Conservation (phyloP, 2,888 invertebrate genomes). For the Trichogramma evanescens region DNA sequence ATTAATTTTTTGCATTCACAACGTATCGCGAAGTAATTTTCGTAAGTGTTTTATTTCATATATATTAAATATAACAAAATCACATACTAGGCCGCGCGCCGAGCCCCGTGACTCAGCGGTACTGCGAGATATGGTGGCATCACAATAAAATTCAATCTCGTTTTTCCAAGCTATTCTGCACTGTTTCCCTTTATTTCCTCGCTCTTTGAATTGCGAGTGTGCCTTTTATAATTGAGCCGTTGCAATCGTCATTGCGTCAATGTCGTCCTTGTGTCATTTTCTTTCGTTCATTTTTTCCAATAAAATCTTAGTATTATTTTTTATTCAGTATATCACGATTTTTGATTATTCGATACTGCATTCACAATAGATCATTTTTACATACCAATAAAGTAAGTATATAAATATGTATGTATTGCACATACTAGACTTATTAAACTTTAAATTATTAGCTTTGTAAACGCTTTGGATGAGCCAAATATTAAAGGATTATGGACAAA, state of each 20-base stretch:
- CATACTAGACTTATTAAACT: background rate
- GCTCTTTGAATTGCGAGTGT: background rate
- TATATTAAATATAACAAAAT: slow-evolving; percentile 38
- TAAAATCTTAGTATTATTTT: background rate
- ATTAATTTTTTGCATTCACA: slow-evolving; percentile 11
- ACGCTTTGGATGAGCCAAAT: slow-evolving; percentile 7
- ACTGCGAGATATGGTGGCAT: slow-evolving; percentile 75
- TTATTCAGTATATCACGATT: background rate
- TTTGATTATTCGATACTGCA: slow-evolving; percentile 10
- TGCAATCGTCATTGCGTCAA: slow-evolving; percentile 21
- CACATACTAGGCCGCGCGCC: slow-evolving; percentile 47
- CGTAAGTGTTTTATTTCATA: slow-evolving; percentile 41
- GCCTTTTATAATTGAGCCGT: slow-evolving; percentile 12
- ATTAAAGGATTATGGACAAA: slow-evolving; percentile 13
- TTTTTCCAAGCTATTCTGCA: slow-evolving; percentile 37
- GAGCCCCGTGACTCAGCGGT: slow-evolving; percentile 46
- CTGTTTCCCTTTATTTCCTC: slow-evolving; percentile 10
- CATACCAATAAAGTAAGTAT: slow-evolving; percentile 15
- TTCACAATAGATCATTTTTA: background rate
- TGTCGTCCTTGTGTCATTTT: slow-evolving; percentile 10
- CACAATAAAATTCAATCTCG: slow-evolving; percentile 53
- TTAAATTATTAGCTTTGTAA: slow-evolving; percentile 13
- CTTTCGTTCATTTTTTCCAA: background rate
- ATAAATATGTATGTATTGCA: slow-evolving; percentile 18
- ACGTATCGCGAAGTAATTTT: slow-evolving; percentile 21